Conservation (phyloP, 2,797 vertebrate species). For the Etheostoma nigrum region DNA sequence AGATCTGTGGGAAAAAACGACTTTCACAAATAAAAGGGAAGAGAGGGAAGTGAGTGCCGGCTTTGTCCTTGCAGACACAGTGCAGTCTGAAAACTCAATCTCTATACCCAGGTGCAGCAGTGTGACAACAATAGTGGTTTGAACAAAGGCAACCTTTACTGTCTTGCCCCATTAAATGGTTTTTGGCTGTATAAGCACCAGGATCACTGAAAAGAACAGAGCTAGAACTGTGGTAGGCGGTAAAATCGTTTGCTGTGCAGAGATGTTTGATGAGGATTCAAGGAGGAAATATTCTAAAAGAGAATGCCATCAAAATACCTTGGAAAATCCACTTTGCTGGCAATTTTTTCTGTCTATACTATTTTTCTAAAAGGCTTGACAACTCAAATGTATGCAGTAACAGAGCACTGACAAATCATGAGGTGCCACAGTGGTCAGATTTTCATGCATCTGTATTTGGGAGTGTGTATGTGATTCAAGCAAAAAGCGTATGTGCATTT, state of each 20-base stretch:
- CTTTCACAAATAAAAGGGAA: conserved; percentile 75
- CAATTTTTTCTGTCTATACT: conserved; percentile 20
- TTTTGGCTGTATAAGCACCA: conserved; percentile 64
- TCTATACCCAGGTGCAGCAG: conserved; percentile 79
- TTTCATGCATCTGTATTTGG: not conserved
- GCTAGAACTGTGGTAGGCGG: conserved; percentile 37
- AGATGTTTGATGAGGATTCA: conserved; percentile 52
- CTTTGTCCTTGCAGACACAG: conserved; percentile 82
- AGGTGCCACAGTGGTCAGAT: not conserved
- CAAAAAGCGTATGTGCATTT: not conserved
- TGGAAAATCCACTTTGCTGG: conserved; percentile 48
- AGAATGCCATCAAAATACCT: conserved; percentile 55
- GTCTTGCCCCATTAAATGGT: conserved; percentile 66
- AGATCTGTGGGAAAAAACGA: conserved; percentile 68
- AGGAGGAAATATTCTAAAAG: conserved; percentile 47
- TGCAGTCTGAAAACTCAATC: conserved; percentile 78
- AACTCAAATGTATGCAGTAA: conserved; percentile 16
- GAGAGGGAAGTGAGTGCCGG: conserved; percentile 64
- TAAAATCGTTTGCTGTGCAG: conserved; percentile 49
- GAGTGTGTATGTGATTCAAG: not conserved
- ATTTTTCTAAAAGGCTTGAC: conserved; percentile 16
- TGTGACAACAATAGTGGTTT: conserved; percentile 73
- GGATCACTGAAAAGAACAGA: conserved; percentile 64
- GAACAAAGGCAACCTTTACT: conserved; percentile 77
- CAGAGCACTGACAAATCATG: conserved; percentile 3